Percentiles rank a stretch among this genome's conserved stretches.
phyloP scores from a whole-genome alignment of 2,888 invertebrate genomes.

The Eudemis profundana region DNA sequence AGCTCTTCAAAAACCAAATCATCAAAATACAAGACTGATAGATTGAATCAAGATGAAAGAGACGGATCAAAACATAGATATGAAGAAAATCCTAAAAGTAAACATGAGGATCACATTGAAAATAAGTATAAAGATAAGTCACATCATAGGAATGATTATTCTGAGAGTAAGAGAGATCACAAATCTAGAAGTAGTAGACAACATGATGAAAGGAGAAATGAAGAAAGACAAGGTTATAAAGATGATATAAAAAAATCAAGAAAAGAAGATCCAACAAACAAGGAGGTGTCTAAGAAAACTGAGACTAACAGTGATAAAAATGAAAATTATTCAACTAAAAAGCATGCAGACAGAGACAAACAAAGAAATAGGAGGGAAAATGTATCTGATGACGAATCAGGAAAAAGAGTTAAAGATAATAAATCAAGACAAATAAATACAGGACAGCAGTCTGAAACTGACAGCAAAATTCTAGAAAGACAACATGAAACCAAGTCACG shows the following conservation, averaged over 20 bases:
- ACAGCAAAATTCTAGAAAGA: conserved; percentile 43
- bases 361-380: conserved; percentile 38
- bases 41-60: conserved; percentile 46
- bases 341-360: conserved; percentile 8
- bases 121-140: conserved; percentile 6
- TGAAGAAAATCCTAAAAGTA: conserved; percentile 37
- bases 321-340: conserved; percentile 4
- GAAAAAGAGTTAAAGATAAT: conserved; percentile 17
- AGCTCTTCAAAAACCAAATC: conserved; percentile 27
- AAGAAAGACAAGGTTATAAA: neutral
- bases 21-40: conserved; percentile 39
- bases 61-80: conserved; percentile 46
- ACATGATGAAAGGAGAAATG: conserved; percentile 15
- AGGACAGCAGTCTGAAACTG: conserved; percentile 26
- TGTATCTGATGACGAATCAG: conserved; percentile 38
- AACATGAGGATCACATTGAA: conserved; percentile 22
- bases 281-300: neutral
- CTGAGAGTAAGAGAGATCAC: conserved; percentile 28
- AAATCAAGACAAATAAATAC: conserved; percentile 41
- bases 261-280: conserved; percentile 18
- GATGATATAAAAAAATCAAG: conserved; percentile 10
- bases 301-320: conserved; percentile 2
- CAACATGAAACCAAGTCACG: conserved; percentile 61
- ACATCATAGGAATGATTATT: conserved; percentile 14
- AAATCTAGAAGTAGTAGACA: conserved; percentile 16